A percentile compares a stretch with the other conserved stretches of the same genome.
Conservation (phyloP, 1,140 invertebrate species). For the Heterodera schachtii region DNA sequence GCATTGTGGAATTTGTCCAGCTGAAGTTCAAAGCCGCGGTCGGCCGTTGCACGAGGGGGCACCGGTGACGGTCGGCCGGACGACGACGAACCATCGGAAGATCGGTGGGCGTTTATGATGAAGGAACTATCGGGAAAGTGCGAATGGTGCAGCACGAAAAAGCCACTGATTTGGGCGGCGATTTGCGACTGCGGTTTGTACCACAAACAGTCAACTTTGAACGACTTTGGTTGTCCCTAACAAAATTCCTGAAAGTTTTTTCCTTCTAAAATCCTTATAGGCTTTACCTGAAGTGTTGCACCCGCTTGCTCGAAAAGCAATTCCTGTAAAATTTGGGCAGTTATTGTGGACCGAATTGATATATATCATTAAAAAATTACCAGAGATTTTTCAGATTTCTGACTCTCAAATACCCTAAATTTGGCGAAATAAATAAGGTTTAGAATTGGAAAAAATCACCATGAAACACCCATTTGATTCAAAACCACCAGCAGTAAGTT, state of each 20-base stretch:
- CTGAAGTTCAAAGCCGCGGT: conserved; percentile 49
- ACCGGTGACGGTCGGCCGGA: conserved; percentile 22
- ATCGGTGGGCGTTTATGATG: conserved; percentile 34
- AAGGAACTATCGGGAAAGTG: conserved; percentile 47
- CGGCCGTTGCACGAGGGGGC: conserved; percentile 42
- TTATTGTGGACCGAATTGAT: not conserved
- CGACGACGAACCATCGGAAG: not conserved
- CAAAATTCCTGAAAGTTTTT: not conserved
- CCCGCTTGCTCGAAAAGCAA: conserved; percentile 42
- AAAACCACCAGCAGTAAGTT: too few species aligned
- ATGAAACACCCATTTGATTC: not conserved
- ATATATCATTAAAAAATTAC: not conserved
- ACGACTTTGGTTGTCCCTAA: conserved; percentile 26
- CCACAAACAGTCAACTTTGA: conserved; percentile 43
- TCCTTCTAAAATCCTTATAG: not conserved
- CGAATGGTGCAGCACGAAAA: conserved; percentile 48
- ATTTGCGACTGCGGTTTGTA: conserved; percentile 29
- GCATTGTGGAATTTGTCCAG: conserved; percentile 45
- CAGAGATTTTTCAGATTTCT: not conserved
- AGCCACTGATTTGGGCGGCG: conserved; percentile 37
- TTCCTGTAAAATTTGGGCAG: conserved; percentile 30
- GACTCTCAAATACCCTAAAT: conserved; percentile 2
- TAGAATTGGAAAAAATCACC: not conserved
- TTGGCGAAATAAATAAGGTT: not conserved
- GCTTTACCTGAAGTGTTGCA: conserved; percentile 26